These are phyloP conservation scores for Heterohyrax brucei DNA, from an alignment of 2,797 vertebrate genomes.

Conservation along the genomic window DNA sequence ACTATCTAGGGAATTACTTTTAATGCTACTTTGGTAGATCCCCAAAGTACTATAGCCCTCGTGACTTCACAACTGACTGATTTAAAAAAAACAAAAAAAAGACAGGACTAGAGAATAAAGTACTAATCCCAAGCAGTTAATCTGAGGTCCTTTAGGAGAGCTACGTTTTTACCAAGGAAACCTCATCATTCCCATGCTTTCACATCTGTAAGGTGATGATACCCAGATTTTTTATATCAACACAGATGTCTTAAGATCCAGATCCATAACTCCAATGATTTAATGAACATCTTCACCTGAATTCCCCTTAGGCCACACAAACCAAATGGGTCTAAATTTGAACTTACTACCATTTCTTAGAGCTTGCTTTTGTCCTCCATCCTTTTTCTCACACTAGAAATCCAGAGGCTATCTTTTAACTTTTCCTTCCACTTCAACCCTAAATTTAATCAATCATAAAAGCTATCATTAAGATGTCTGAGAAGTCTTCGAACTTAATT, in stretches of 20 bases:
- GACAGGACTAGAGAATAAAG: neutral
- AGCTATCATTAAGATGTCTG: neutral
- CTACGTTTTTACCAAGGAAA: neutral
- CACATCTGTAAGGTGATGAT: neutral
- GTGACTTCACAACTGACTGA: neutral
- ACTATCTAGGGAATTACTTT: conserved; percentile 41
- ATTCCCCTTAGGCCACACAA: neutral
- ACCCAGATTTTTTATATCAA: neutral
- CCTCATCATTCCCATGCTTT: too few relatives aligned
- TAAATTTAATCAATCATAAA: neutral
- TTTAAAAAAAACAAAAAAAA: neutral
- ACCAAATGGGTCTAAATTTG: neutral
- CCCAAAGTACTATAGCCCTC: neutral
- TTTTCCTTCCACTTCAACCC: neutral
- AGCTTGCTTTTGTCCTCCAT: neutral
- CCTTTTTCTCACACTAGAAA: neutral
- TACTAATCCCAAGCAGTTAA: neutral
- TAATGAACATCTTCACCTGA: neutral
- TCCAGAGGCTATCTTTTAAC: neutral
- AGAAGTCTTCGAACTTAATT: too few relatives aligned
- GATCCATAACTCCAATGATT: neutral
- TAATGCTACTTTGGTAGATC: neutral
- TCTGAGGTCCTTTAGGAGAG: neutral
- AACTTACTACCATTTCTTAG: neutral
- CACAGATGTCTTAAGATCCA: neutral